Base-by-base conservation (phyloP, 2,888 invertebrate species). In the Halictus quadricinctus region DNA sequence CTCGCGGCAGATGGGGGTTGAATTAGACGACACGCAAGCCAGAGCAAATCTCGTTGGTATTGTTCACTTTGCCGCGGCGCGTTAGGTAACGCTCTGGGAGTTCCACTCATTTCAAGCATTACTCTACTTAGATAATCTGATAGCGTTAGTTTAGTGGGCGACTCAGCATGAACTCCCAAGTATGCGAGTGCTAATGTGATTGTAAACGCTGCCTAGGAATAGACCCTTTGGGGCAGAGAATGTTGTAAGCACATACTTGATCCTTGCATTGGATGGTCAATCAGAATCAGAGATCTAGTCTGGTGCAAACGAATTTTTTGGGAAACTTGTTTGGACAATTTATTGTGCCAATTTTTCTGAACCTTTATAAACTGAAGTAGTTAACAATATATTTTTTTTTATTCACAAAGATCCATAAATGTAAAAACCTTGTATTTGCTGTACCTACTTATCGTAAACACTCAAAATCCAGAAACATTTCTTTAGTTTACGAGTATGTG, bases 81-180 rank as follows among this genome's bases (percentile, higher is more conserved):
- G 41, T 69, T 69, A 8, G 21, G 4, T 21, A 41, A 41, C 41
- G 21, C 21, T 69, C 41, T 8, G 21, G 69, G 41, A 69, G 69
- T 69, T 69, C 41, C 69, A 69, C 69, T 41, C 69, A 41, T 69
- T 41, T 21, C 69, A 41, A 21, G 12, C 69, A 69, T 69, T 41
- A 69, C 21, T 69, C 69, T 69, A 21, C 69, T n/a, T 69, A 21
- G 69, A 41, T 69, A 69, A 41, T 69, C 66, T 69, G 36, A 69
- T 41, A 69, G 41, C 41, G 69, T 41, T 69, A 69, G 69, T 10
- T 41, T 69, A 21, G 21, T 54, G 54, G 10, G 10, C 18, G 54
- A 54, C 21, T 10, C 18, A 54, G 54, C 54, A n/a, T n/a, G 54
- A n/a, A 21, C 21, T n/a, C 21, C 10, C 21, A 21, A n/a, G 10